Conservation (phyloP, 1,140 invertebrate species). For the Drosophila tropicalis region DNA sequence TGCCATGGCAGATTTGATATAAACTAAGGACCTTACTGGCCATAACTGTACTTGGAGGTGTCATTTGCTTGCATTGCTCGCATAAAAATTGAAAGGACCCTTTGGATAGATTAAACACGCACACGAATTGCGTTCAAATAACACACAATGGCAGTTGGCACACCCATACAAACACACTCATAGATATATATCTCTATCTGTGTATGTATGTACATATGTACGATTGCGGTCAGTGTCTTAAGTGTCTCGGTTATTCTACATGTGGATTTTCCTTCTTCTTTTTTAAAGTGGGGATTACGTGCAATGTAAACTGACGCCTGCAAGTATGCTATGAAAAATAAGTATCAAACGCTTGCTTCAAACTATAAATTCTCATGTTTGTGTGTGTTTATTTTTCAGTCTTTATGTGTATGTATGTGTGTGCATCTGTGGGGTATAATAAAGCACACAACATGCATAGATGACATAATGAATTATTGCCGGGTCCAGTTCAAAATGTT, state of each 20-base stretch:
- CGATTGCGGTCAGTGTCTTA: conserved; percentile 50
- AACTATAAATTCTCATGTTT: conserved; percentile 17
- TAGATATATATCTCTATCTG: background rate
- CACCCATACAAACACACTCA: conserved; percentile 15
- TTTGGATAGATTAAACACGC: conserved; percentile 74
- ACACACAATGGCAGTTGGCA: conserved; percentile 14
- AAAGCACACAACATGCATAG: conserved; percentile 18
- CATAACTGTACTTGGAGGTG: conserved; percentile 53
- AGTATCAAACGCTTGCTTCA: conserved; percentile 8
- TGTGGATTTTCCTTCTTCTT: conserved; percentile 15
- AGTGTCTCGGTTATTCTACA: conserved; percentile 36
- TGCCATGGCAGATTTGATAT: background rate
- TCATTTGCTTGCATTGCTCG: conserved; percentile 59
- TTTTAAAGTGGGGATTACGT: conserved; percentile 41
- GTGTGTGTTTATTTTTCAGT: background rate
- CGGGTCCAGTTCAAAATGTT: background rate
- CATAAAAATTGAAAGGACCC: conserved; percentile 74
- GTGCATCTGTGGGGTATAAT: background rate
- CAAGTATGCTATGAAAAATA: conserved; percentile 58
- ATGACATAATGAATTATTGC: conserved; percentile 21
- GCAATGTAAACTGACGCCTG: conserved; percentile 55
- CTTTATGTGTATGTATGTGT: conserved; percentile 9
- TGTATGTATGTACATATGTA: background rate
- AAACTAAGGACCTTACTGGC: conserved; percentile 38
- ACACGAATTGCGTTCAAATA: conserved; percentile 46